Evolutionary conservation across 64 coral and sea anemone genomes (phyloP).

Genomic region (Pachyseris speciosa): DNA sequence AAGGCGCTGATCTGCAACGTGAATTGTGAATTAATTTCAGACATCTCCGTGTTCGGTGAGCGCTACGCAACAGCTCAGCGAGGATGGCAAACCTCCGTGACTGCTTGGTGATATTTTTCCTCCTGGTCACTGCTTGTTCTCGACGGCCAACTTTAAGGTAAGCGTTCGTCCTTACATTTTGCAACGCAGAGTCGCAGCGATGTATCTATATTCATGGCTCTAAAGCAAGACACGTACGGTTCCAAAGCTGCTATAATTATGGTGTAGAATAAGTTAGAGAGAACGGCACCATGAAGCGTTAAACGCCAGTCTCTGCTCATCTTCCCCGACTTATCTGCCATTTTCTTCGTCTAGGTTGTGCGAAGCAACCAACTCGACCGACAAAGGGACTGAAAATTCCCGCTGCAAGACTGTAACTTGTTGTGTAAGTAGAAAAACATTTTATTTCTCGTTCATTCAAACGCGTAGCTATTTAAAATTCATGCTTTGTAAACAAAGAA

Average conservation of each 20-base stretch:
- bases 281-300: not conserved
- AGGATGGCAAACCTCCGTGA: not conserved
- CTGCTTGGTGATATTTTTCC: not conserved
- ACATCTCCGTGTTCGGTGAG: not conserved
- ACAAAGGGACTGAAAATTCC: not conserved
- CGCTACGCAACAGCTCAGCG: not conserved
- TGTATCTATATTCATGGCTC: not conserved
- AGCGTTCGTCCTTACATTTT: not conserved
- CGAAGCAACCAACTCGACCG: slow-evolving; percentile 6
- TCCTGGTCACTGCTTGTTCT: not conserved
- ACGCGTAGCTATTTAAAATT: slow-evolving; percentile 38
- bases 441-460: slow-evolving; percentile 46
- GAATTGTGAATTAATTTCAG: slow-evolving; percentile 58
- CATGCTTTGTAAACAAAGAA: slow-evolving; percentile 53
- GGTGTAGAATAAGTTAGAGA: not conserved
- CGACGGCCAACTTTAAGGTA: slow-evolving; percentile 30
- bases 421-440: slow-evolving; percentile 46
- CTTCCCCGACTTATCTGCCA: not conserved
- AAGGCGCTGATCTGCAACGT: slow-evolving; percentile 36
- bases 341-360: slow-evolving; percentile 11
- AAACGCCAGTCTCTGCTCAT: not conserved
- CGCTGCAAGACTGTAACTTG: slow-evolving; percentile 33
- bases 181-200: not conserved
- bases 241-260: not conserved
- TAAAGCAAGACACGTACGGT: not conserved